Evolutionary conservation across 2,113 vertebrate species (phyloP).

Genomic region (Neofelis nebulosa): DNA sequence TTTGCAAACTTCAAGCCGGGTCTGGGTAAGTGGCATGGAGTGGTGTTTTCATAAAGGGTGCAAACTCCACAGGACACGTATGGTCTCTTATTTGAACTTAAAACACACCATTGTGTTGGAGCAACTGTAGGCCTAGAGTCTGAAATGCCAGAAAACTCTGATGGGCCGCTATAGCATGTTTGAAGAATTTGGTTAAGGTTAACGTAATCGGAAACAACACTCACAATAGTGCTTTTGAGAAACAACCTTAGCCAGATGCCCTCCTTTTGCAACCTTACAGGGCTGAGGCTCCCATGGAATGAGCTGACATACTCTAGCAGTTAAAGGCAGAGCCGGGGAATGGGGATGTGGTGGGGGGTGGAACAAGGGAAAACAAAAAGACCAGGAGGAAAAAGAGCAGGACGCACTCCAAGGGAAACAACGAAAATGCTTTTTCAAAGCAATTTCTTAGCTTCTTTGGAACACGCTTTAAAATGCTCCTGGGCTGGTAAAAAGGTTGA

Average conservation of each 20-base stretch:
- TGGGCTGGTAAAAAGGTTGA: background rate
- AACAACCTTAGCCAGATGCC: background rate
- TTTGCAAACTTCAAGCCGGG: background rate
- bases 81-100: background rate
- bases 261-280: background rate
- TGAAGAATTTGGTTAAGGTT: background rate
- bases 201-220: background rate
- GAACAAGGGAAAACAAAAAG: background rate
- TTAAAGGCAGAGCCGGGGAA: background rate
- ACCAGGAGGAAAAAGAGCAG: background rate
- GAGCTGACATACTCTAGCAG: background rate
- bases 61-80: background rate
- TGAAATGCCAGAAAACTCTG: background rate
- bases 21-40: background rate
- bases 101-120: background rate
- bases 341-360: fast-evolving
- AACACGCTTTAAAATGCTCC: background rate
- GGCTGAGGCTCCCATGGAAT: background rate
- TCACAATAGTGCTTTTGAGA: background rate
- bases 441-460: background rate
- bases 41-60: background rate
- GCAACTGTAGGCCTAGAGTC: background rate
- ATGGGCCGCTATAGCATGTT: background rate
- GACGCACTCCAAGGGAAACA: background rate
- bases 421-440: background rate